These are phyloP conservation scores for Tiliacea aurago DNA, from an alignment of 2,888 invertebrate genomes.

Conservation along the genomic window DNA sequence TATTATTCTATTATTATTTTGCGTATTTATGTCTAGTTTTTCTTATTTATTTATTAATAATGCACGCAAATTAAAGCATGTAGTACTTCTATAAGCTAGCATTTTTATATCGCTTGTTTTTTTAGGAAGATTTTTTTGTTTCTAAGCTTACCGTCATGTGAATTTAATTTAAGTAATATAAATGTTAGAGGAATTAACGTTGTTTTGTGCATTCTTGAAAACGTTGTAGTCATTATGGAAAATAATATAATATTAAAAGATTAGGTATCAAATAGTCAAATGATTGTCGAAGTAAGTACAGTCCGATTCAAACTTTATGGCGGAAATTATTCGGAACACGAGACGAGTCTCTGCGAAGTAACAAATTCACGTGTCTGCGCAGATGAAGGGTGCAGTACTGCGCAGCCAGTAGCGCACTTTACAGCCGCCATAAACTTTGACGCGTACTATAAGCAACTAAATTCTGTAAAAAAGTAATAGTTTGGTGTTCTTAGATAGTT, in stretches of 20 bases:
- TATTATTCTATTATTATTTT: constrained; percentile 29
- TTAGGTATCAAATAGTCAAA: background rate
- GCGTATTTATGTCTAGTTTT: constrained; percentile 18
- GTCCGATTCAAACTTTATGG: too few relatives aligned
- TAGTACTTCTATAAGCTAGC: constrained; percentile 2
- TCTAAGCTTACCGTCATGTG: constrained; percentile 26
- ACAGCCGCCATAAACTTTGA: too few relatives aligned
- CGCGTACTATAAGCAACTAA: background rate
- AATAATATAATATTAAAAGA: background rate
- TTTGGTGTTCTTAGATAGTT: background rate
- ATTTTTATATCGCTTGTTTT: constrained; percentile 13
- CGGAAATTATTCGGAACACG: too few relatives aligned
- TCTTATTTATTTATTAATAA: constrained; percentile 1
- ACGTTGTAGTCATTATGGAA: background rate
- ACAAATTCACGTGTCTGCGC: too few relatives aligned
- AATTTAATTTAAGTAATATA: background rate
- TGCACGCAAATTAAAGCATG: constrained; percentile 43
- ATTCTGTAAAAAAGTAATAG: background rate
- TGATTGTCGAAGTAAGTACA: constrained; percentile 3
- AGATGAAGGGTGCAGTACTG: too few relatives aligned
- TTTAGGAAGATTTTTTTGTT: background rate
- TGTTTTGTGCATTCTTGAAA: constrained; percentile 3
- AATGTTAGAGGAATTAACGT: constrained; percentile 41
- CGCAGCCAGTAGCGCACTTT: too few relatives aligned
- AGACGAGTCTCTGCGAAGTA: too few relatives aligned